These are phyloP conservation scores for Micronisus gabar DNA, from an alignment of 2,113 vertebrate species.

Conservation along the genomic window DNA sequence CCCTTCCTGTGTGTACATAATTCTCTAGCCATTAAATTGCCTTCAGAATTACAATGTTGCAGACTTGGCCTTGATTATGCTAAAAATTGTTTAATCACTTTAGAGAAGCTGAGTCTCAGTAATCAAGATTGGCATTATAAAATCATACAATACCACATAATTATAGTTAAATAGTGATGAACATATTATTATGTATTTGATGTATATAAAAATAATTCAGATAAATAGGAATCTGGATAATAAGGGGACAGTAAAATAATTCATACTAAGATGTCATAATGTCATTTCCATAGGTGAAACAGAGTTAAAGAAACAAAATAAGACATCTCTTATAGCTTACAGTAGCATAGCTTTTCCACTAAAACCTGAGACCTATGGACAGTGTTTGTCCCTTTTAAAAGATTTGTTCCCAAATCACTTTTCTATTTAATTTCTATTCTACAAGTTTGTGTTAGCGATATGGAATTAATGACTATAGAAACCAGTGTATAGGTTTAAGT, in stretches of 20 bases:
- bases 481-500: background rate
- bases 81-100: background rate
- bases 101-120: background rate
- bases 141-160: background rate
- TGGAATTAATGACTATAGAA: background rate
- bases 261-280: background rate
- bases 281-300: background rate
- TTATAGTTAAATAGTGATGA: background rate
- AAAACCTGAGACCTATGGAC: background rate
- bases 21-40: background rate
- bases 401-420: background rate
- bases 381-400: background rate
- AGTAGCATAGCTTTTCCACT: background rate
- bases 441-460: background rate
- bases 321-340: background rate
- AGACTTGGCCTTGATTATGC: background rate
- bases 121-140: background rate
- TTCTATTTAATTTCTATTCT: background rate
- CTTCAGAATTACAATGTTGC: background rate
- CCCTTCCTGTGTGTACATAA: background rate
- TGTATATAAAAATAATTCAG: background rate
- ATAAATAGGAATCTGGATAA: background rate
- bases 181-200: background rate
- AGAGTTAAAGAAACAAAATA: background rate
- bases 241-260: background rate